phyloP scores from a whole-genome alignment of 1,140 invertebrate species.

The Nasonia vitripennis region DNA sequence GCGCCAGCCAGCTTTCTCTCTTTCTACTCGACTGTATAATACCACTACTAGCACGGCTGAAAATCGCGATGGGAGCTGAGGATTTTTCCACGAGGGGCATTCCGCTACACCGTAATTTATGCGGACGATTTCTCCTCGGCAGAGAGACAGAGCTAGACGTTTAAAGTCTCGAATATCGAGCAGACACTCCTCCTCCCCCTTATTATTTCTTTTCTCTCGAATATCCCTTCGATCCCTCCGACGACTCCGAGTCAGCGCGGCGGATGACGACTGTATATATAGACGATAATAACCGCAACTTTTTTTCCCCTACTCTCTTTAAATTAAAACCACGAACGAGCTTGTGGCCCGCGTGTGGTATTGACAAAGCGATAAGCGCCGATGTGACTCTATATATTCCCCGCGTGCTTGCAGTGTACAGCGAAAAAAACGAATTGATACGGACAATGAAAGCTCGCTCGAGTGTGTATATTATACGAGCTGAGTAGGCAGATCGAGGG shows the following conservation, averaged over 20 bases:
- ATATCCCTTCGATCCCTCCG: not conserved
- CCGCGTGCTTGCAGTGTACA: too few relatives aligned
- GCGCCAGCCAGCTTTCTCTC: not conserved
- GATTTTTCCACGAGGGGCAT: not conserved
- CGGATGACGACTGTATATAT: not conserved
- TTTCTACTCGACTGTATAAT: not conserved
- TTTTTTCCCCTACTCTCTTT: too few relatives aligned
- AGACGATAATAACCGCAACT: too few relatives aligned
- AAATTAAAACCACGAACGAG: too few relatives aligned
- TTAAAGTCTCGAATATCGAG: slow-evolving; percentile 22
- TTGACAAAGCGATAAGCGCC: too few relatives aligned
- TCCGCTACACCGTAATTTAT: slow-evolving; percentile 9
- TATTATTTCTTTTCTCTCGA: not conserved
- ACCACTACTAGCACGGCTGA: not conserved
- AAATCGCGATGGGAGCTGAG: not conserved
- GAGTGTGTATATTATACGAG: too few relatives aligned
- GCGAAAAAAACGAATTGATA: too few relatives aligned
- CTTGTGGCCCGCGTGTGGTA: too few relatives aligned
- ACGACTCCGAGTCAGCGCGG: not conserved
- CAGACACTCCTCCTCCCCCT: not conserved
- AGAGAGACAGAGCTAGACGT: not conserved
- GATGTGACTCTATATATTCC: too few relatives aligned
- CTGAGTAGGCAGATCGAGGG: too few relatives aligned
- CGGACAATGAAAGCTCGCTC: too few relatives aligned
- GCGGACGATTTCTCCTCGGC: slow-evolving; percentile 4